A percentile compares a stretch with the other conserved stretches of the same genome.
Evolutionary conservation across 2,113 vertebrate genomes (phyloP).

Genomic region (Mastomys coucha): DNA sequence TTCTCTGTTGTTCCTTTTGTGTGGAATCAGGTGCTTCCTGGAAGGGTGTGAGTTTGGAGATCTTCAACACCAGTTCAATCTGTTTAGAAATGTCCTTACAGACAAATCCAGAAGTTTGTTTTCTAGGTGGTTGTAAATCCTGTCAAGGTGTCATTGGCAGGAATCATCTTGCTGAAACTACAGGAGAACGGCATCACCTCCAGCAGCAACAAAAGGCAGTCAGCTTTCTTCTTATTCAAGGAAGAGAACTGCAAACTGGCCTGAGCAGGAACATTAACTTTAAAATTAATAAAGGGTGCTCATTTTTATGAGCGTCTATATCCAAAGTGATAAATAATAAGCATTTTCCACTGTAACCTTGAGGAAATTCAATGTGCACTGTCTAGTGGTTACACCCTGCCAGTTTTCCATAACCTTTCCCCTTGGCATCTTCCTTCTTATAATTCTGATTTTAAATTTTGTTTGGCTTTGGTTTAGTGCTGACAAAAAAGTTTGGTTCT

Average conservation of each 20-base stretch:
- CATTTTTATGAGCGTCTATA: background rate
- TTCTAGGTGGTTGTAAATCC: background rate
- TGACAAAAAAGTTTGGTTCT: constrained; percentile 39
- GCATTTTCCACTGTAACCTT: background rate
- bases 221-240: background rate
- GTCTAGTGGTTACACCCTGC: background rate
- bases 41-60: background rate
- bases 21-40: background rate
- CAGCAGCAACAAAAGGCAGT: background rate
- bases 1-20: background rate
- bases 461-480: background rate
- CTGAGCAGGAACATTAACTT: constrained; percentile 22
- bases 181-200: background rate
- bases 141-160: background rate
- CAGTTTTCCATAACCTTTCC: background rate
- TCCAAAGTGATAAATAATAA: background rate
- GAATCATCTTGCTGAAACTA: background rate
- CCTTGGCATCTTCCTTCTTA: background rate
- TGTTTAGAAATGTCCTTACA: background rate
- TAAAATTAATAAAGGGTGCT: background rate
- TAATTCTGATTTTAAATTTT: constrained; percentile 4
- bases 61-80: background rate
- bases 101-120: background rate
- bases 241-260: background rate
- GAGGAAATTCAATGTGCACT: background rate